These are phyloP conservation scores for Diploscapter pachys DNA, from an alignment of 1,140 invertebrate species.

Conservation along the genomic window DNA sequence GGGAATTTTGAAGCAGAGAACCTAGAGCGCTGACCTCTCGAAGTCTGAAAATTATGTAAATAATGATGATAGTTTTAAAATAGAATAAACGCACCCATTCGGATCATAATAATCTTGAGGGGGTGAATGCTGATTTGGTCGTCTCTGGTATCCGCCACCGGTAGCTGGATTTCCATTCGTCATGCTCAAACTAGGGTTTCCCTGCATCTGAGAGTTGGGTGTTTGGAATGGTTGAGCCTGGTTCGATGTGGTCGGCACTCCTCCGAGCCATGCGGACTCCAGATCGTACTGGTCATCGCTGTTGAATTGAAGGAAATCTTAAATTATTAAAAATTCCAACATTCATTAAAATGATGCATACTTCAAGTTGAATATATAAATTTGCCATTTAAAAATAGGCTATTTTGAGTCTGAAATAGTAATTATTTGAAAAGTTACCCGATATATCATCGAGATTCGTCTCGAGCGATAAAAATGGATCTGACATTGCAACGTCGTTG, in stretches of 20 bases:
- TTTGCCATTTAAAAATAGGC: slow-evolving; percentile 3
- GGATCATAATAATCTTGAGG: slow-evolving; percentile 28
- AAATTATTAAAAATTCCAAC: slow-evolving; percentile 7
- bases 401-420: too few species aligned
- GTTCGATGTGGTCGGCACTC: slow-evolving; percentile 16
- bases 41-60: slow-evolving; percentile 3
- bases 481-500: slow-evolving; percentile 26
- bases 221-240: slow-evolving; percentile 20
- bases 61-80: neutral
- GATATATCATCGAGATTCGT: slow-evolving; percentile 37
- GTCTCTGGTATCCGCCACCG: too few species aligned
- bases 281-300: slow-evolving; percentile 14
- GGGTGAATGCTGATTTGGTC: slow-evolving; percentile 26
- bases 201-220: neutral
- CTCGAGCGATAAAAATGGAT: slow-evolving; percentile 37
- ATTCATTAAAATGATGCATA: slow-evolving; percentile 5
- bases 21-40: slow-evolving; percentile 20
- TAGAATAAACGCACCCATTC: slow-evolving; percentile 20
- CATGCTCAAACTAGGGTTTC: too few species aligned
- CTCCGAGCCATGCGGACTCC: slow-evolving; percentile 2
- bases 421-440: slow-evolving; percentile 12
- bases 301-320: slow-evolving; percentile 13
- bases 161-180: too few species aligned
- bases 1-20: slow-evolving; percentile 6
- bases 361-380: neutral